Conservation (phyloP, 1,140 invertebrate genomes). For the Pollicipes pollicipes region DNA sequence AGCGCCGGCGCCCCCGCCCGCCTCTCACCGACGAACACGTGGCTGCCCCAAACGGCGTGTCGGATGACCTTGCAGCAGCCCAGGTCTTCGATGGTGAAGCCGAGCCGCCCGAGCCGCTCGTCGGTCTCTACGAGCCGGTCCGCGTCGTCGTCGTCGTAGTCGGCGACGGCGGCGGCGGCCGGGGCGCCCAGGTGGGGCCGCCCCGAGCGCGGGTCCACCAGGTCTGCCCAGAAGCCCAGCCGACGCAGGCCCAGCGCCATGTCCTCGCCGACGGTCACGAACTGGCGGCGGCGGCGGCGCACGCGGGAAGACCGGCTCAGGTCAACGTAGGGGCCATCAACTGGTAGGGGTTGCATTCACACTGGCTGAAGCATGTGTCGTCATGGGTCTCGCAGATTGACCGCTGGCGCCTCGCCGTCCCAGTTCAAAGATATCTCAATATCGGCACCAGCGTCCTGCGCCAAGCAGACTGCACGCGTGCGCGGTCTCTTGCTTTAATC, state of each 20-base stretch:
- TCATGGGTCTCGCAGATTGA: not conserved
- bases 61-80: constrained; percentile 58
- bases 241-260: constrained; percentile 33
- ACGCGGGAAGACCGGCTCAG: not conserved
- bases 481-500: no score
- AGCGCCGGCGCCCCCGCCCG: not conserved
- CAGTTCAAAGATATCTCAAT: no score
- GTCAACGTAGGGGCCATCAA: no score
- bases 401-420: no score
- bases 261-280: constrained; percentile 31
- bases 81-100: constrained; percentile 50
- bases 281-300: constrained; percentile 23
- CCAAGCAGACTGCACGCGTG: no score
- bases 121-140: constrained; percentile 48
- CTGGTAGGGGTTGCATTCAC: not conserved
- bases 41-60: constrained; percentile 36
- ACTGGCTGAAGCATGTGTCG: not conserved
- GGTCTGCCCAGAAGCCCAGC: constrained; percentile 56
- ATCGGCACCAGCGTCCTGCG: no score
- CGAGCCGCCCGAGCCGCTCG: constrained; percentile 49
- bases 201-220: constrained; percentile 61
- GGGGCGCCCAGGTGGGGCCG: constrained; percentile 38
- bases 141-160: constrained; percentile 14
- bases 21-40: constrained; percentile 36
- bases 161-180: constrained; percentile 8